Evolutionary conservation across 2,113 vertebrate genomes (phyloP), one percentile per base, ranked within the genome.

Genomic region (Burhinus oedicnemus): DNA sequence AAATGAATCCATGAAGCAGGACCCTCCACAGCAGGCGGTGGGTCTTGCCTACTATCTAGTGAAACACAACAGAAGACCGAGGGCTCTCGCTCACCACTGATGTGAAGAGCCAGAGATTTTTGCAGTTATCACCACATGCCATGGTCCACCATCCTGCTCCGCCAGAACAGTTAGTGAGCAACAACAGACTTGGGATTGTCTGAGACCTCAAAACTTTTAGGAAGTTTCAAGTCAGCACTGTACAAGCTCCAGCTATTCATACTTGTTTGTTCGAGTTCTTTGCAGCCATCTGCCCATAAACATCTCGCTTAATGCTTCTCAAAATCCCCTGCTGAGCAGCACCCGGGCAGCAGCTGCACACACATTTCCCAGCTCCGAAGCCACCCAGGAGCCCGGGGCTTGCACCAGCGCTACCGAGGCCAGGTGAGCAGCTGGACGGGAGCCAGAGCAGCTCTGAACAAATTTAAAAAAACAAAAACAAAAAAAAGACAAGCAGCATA

Each of bases 351-450:
- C 92, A 93, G 83, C 80, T 93, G 66, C 61, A 45, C 45, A 30
- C 45, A 82, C 29, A 69, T 62, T 44, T 90, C 49, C 64, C 66
- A 81, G 57, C 60, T 74, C 34, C 6, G 4, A 65, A 95, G 71
- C 49, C 71, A 77, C 38, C 27, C 71, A 68, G 60, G 29, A 93
- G 51, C 29, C 44, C 0, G 0, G 7, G 44, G 79, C 42, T 90
- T 3, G 1, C 68, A 92, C 22, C 51, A 90, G 38, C 2, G 0
- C 72, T 26, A n/a, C 0, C 0, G 0, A 54, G 27, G 62, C 74
- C 71, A 96, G 81, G 91, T 95, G 62, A 93, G 40, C 26, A 32
- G 47, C 58, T 62, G 87, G 51, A 45, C 20, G 60, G 51, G 58
- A 85, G 78, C 62, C 81, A 86, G n/a, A 90, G 80, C 32, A 83